Base-by-base conservation (phyloP, 2,888 invertebrate species). In the Lydus trimaculatus region DNA sequence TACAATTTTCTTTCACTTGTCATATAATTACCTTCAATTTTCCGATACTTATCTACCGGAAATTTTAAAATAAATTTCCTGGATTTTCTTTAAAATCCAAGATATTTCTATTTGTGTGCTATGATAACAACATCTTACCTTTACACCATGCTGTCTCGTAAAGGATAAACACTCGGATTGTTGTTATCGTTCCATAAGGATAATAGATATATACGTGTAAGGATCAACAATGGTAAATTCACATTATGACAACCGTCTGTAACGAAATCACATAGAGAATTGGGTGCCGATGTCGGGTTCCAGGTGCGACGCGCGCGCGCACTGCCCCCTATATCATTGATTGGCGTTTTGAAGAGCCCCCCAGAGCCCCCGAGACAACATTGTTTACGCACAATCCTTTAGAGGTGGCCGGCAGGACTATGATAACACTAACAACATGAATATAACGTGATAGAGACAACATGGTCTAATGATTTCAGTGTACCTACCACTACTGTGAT, bases 221-320 rank as follows among this genome's bases (percentile, higher is more conserved):
- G 70, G 70, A 70, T 70, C 70, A 70, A 67, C 70, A 67, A 56
- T 25, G 56, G 28, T 56, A 58, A n/a, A 67, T 70, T 73, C 73
- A 73, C 73, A 72, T 74, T 66, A 70, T 67, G 69, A 63, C 73
- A 66, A 72, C 73, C 72, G 72, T 39, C 64, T 69, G 68, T 20
- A 48, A 56, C 65, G 66, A 65, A 62, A 67, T 67, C 72, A 70
- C 72, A 76, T 73, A 75, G 72, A 71, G 79, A 78, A 78, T 76
- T 70, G 74, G 73, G 70, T 72, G 75, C 64, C 58, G 63, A 63
- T 62, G 69, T 73, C 39, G 72, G 70, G 66, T 73, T 74, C 79
- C 82, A 83, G 83, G 83, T 83, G 82, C 80, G 81, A 75, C 81
- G 82, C 82, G 81, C 81, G 76, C 73, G 81, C 83, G 82, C 81